Evolutionary conservation across 2,888 invertebrate species (phyloP).

Genomic region (Drosophila subquinaria): DNA sequence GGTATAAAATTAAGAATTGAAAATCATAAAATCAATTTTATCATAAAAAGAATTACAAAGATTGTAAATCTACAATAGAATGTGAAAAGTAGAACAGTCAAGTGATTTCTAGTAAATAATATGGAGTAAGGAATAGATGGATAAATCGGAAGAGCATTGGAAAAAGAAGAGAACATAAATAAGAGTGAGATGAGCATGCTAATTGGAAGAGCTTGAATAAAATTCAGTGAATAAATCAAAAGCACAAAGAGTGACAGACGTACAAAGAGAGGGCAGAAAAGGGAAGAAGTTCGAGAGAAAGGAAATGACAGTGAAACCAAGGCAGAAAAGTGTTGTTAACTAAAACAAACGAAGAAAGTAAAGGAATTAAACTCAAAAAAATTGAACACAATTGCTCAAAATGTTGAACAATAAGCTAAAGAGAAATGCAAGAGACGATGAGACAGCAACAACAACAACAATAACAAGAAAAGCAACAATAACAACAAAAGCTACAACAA

Average conservation of each 20-base stretch:
- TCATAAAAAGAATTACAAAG: not conserved
- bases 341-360: slow-evolving; percentile 16
- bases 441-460: slow-evolving; percentile 8
- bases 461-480: not conserved
- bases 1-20: not conserved
- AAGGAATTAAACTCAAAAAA: not conserved
- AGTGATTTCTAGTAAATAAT: not conserved
- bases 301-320: not conserved
- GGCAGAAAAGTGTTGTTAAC: not conserved
- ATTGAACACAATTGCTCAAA: slow-evolving; percentile 32
- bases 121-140: not conserved
- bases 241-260: not conserved
- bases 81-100: not conserved
- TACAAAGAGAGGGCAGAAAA: not conserved
- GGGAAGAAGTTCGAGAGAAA: not conserved
- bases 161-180: not conserved
- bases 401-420: slow-evolving; percentile 34
- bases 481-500: not conserved
- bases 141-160: not conserved
- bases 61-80: not conserved
- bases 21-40: not conserved
- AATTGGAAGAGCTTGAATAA: not conserved
- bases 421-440: slow-evolving; percentile 9
- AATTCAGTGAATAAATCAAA: not conserved
- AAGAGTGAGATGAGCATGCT: slow-evolving; percentile 1